Conservation (phyloP, 2,888 invertebrate genomes). For the Chrysolina americana region DNA sequence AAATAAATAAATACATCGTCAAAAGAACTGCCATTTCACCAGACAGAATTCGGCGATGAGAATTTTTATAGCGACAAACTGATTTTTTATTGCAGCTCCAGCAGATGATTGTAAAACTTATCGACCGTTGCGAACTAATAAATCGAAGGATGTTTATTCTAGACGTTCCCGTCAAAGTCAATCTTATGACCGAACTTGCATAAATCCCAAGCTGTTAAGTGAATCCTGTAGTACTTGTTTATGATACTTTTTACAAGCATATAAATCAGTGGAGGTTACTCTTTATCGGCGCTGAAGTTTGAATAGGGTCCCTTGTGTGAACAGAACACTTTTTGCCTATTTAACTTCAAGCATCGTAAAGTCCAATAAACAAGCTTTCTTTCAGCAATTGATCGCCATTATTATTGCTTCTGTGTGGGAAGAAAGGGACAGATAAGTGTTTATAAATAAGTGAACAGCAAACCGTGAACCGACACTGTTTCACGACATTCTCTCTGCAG, state of each 20-base stretch:
- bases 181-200: conserved; percentile 26
- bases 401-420: neutral
- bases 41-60: conserved; percentile 9
- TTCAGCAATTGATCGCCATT: neutral
- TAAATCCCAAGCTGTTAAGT: conserved; percentile 24
- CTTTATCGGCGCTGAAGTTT: conserved; percentile 10
- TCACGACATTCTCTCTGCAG: neutral
- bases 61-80: conserved; percentile 33
- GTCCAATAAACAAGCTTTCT: neutral
- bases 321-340: conserved; percentile 18
- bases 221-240: conserved; percentile 23
- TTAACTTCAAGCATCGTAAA: conserved; percentile 9
- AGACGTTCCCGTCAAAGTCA: conserved; percentile 30
- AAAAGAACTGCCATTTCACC: conserved; percentile 8
- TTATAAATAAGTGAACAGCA: neutral
- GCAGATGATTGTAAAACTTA: conserved; percentile 35
- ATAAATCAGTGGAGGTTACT: conserved; percentile 28
- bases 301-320: conserved; percentile 21
- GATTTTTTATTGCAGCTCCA: conserved; percentile 19
- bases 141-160: conserved; percentile 39
- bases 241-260: conserved; percentile 32
- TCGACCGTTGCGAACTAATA: conserved; percentile 32
- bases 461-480: neutral
- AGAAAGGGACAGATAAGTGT: neutral
- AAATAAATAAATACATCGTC: conserved; percentile 23